phyloP scores from a whole-genome alignment of 2,113 vertebrate genomes.

The Sula dactylatra region DNA sequence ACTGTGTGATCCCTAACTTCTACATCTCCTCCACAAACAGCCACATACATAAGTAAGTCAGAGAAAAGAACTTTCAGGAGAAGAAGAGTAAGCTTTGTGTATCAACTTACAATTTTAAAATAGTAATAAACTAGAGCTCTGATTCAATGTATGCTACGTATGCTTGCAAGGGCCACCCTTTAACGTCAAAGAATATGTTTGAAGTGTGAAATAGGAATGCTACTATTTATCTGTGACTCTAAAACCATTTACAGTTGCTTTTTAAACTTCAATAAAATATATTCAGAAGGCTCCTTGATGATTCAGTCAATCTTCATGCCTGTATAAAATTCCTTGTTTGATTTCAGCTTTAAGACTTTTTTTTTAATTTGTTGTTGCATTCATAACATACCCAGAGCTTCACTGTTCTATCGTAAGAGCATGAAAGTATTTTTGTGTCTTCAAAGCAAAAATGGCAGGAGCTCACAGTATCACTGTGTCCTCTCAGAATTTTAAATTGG shows the following conservation, averaged over 20 bases:
- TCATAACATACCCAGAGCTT: slow-evolving; percentile 68
- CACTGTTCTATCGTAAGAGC: slow-evolving; percentile 54
- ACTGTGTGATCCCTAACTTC: background rate
- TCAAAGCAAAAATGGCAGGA: slow-evolving; percentile 72
- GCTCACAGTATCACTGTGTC: slow-evolving; percentile 49
- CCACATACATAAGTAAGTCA: background rate
- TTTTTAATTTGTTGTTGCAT: background rate
- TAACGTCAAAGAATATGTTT: background rate
- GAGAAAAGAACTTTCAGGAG: background rate
- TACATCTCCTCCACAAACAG: background rate
- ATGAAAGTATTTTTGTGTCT: slow-evolving; percentile 65
- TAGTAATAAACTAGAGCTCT: background rate
- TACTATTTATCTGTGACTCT: background rate
- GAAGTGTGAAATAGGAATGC: background rate
- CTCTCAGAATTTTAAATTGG: slow-evolving; percentile 53
- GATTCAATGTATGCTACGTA: background rate
- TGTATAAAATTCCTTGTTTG: background rate
- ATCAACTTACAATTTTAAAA: background rate
- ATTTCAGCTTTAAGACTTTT: background rate
- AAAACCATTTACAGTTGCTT: background rate
- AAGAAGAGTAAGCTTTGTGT: background rate
- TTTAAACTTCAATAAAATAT: background rate
- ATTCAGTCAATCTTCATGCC: background rate
- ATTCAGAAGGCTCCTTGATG: background rate
- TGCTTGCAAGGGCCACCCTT: background rate